Evolutionary conservation across 35 echinoderm and acorn worm genomes (phyloP).

Genomic region (Ophioderma brevispina): DNA sequence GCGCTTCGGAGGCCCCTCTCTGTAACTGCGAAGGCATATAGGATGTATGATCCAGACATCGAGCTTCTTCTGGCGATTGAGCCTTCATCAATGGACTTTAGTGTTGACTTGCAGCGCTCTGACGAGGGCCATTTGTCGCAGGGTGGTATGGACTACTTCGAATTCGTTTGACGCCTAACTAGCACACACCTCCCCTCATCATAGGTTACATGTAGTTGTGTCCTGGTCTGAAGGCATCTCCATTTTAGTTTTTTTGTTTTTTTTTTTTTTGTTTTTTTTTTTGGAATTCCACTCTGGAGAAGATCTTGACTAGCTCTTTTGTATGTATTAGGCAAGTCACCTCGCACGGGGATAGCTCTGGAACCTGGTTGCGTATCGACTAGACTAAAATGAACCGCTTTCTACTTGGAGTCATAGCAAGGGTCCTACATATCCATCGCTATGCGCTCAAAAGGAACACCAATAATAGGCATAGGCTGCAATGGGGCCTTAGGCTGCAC

Average conservation of each 20-base stretch:
- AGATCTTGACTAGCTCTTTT: slow-evolving; percentile 16
- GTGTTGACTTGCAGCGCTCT: slow-evolving; percentile 17
- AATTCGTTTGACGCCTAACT: slow-evolving; percentile 19
- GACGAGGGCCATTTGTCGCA: slow-evolving; percentile 18
- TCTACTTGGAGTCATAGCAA: slow-evolving; percentile 49
- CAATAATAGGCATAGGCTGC: slow-evolving; percentile 54
- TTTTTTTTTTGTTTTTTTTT: too few species aligned
- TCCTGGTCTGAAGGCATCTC: slow-evolving; percentile 64
- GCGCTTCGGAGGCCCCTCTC: slow-evolving; percentile 40
- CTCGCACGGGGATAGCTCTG: slow-evolving; percentile 47
- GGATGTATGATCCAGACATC: slow-evolving; percentile 57
- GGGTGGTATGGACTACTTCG: slow-evolving; percentile 63
- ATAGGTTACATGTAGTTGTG: slow-evolving; percentile 59
- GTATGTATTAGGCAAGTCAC: slow-evolving; percentile 38
- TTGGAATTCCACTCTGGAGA: slow-evolving; percentile 50
- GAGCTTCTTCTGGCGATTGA: not conserved
- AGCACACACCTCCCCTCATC: slow-evolving; percentile 22
- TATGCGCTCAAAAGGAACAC: slow-evolving; percentile 53
- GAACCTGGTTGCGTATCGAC: slow-evolving; percentile 44
- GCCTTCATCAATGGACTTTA: slow-evolving; percentile 20
- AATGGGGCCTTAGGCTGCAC: slow-evolving; percentile 36
- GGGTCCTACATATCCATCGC: slow-evolving; percentile 73
- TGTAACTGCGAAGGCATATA: slow-evolving; percentile 66
- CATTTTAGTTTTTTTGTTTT: too few species aligned
- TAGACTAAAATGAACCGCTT: slow-evolving; percentile 46